Evolutionary conservation across 1,140 invertebrate species (phyloP), one percentile per base, ranked within the genome.

Genomic region (Limonius californicus): DNA sequence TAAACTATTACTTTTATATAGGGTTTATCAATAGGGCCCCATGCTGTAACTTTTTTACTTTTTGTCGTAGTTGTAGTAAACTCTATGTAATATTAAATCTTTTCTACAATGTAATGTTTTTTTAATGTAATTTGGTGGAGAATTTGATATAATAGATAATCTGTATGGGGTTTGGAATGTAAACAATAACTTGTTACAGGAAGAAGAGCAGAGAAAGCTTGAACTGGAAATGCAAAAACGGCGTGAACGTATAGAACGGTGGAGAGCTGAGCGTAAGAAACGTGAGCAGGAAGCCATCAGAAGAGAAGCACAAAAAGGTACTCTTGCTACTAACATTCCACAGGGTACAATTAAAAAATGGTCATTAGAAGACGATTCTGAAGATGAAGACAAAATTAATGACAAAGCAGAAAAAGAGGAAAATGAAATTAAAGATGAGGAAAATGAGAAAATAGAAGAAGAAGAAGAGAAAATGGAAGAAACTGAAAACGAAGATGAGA

Each of bases 171-270:
- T n/a, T n/a, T n/a, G n/a, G n/a, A n/a, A 32, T 32, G 4, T 6
- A 32, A 32, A 32, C 4, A 4, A 32, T 32, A 11, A 32, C 45
- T 14, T 53, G 58, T 70, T 68, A 23, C 63, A 88, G 83, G 90
- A 92, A 77, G 90, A 91, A 74, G 90, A 92, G 70, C 93, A 97
- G 74, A 91, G 87, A 65, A 85, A 91, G 32, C 78, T 99, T 12
- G 97, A 99, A 74, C 79, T 90, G 14, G 95, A 98, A 81, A 99
- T 98, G 95, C 92, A 95, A 73, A 98, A 97, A 77, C 82, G 96
- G 27, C 79, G 95, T 19, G 95, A 99, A 72, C 84, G 93, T 23
- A 95, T 97, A 58, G 95, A 97, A 79, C 84, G 93, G 63, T 97
- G 94, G 93, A 80, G 94, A 63, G 88, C 89, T 1, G 91, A 94